Evolutionary conservation across 1,140 invertebrate species (phyloP).

Genomic region (Listronotus oregonensis): DNA sequence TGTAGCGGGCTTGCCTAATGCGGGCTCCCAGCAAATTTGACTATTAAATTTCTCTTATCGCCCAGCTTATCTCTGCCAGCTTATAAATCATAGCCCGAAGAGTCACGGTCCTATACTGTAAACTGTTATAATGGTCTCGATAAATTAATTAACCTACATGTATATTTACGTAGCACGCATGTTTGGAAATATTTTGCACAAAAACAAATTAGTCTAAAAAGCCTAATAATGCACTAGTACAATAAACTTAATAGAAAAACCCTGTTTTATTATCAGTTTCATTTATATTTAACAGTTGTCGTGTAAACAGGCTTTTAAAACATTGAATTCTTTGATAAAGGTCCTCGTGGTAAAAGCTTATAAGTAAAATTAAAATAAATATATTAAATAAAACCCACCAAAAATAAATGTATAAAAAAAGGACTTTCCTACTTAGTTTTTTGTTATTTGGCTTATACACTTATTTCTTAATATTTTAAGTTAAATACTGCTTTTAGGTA

Average conservation of each 20-base stretch:
- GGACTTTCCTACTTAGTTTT: too few relatives aligned
- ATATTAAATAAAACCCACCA: too few relatives aligned
- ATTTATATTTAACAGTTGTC: constrained; percentile 15
- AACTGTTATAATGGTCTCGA: constrained; percentile 32
- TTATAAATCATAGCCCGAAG: constrained; percentile 38
- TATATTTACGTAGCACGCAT: constrained; percentile 15
- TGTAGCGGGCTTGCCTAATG: constrained; percentile 24
- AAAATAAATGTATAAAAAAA: too few relatives aligned
- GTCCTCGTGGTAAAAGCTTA: constrained; percentile 1
- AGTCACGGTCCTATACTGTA: constrained; percentile 34
- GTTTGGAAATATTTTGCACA: constrained; percentile 10
- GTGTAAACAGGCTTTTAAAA: constrained; percentile 16
- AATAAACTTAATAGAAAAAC: constrained; percentile 15
- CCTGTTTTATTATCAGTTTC: constrained; percentile 20
- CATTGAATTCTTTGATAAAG: constrained; percentile 15
- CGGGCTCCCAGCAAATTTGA: constrained; percentile 34
- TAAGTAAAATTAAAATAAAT: neutral
- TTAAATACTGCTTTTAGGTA: too few relatives aligned
- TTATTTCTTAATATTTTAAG: too few relatives aligned
- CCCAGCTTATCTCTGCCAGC: constrained; percentile 32
- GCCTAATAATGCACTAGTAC: neutral
- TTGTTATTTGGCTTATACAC: too few relatives aligned
- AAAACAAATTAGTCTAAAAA: too few relatives aligned
- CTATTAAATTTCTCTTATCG: constrained; percentile 41
- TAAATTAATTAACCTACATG: constrained; percentile 34